Evolutionary conservation across 2,888 invertebrate species (phyloP).

Genomic region (Orthonevra nobilis): DNA sequence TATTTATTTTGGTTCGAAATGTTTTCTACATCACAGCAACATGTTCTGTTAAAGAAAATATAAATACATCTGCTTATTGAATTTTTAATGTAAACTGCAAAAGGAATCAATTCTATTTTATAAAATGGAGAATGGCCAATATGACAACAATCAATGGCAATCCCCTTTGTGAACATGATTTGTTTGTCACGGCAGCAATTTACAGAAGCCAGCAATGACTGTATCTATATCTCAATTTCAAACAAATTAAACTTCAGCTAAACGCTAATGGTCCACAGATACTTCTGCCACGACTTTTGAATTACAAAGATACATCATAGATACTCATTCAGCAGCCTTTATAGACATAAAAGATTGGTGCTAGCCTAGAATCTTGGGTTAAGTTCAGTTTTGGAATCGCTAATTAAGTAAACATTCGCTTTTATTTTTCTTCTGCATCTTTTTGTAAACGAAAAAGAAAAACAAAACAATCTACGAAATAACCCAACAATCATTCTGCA

Average conservation of each 20-base stretch:
- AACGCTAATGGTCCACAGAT: constrained; percentile 57
- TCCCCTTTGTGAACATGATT: constrained; percentile 25
- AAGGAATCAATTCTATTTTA: too few relatives aligned
- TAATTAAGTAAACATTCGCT: constrained; percentile 67
- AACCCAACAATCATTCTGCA: constrained; percentile 66
- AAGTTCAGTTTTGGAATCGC: constrained; percentile 38
- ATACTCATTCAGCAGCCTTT: constrained; percentile 24
- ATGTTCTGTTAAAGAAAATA: too few relatives aligned
- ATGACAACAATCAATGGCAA: constrained; percentile 22
- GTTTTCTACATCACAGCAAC: too few relatives aligned
- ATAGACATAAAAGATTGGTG: constrained; percentile 7
- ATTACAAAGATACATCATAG: constrained; percentile 61
- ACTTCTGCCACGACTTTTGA: constrained; percentile 54
- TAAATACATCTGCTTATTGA: too few relatives aligned
- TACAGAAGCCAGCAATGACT: constrained; percentile 32
- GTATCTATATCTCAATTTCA: constrained; percentile 59
- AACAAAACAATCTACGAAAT: constrained; percentile 28
- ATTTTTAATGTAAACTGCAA: too few relatives aligned
- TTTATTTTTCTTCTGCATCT: constrained; percentile 39
- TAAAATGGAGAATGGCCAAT: neutral
- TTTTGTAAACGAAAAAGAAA: neutral
- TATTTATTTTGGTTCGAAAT: too few relatives aligned
- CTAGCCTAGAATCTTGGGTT: constrained; percentile 36
- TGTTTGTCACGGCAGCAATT: constrained; percentile 54
- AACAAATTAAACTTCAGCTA: constrained; percentile 65